Evolutionary conservation across 1,140 invertebrate species (phyloP).

Genomic region (Spodoptera litura): DNA sequence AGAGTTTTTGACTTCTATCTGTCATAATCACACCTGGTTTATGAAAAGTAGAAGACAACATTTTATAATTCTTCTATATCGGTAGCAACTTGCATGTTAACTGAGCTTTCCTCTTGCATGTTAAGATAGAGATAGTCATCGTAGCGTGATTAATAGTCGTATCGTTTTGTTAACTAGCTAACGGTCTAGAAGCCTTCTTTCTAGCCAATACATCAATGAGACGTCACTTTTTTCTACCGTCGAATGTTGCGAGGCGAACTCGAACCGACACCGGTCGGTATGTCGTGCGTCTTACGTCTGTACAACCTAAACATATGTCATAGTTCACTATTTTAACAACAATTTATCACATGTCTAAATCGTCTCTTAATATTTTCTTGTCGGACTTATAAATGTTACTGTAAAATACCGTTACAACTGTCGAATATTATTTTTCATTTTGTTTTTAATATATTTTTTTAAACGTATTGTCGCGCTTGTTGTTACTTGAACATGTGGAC

Average conservation of each 20-base stretch:
- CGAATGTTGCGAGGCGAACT: slow-evolving; percentile 24
- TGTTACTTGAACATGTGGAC: not conserved
- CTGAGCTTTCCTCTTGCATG: slow-evolving; percentile 27
- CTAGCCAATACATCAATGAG: slow-evolving; percentile 78
- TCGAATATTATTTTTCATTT: slow-evolving; percentile 1
- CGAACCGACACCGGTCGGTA: slow-evolving; percentile 52
- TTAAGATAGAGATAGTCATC: slow-evolving; percentile 65
- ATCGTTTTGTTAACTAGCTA: slow-evolving; percentile 75
- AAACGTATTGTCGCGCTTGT: not conserved
- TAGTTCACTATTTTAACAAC: slow-evolving; percentile 78
- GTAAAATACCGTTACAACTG: slow-evolving; percentile 20
- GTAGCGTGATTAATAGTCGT: slow-evolving; percentile 67
- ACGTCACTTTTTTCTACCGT: slow-evolving; percentile 69
- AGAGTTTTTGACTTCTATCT: no score
- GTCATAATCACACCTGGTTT: no score
- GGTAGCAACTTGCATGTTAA: slow-evolving; percentile 45
- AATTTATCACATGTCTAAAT: slow-evolving; percentile 71
- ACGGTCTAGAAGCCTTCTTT: slow-evolving; percentile 71
- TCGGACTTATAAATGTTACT: slow-evolving; percentile 57
- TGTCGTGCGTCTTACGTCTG: slow-evolving; percentile 60
- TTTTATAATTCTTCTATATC: slow-evolving; percentile 37
- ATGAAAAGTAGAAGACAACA: no score
- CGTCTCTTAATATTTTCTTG: slow-evolving; percentile 66
- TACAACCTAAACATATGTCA: slow-evolving; percentile 67
- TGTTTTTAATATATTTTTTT: slow-evolving; percentile 1